Evolutionary conservation across 2,888 invertebrate genomes (phyloP).

Genomic region (Adelognathus sp.): DNA sequence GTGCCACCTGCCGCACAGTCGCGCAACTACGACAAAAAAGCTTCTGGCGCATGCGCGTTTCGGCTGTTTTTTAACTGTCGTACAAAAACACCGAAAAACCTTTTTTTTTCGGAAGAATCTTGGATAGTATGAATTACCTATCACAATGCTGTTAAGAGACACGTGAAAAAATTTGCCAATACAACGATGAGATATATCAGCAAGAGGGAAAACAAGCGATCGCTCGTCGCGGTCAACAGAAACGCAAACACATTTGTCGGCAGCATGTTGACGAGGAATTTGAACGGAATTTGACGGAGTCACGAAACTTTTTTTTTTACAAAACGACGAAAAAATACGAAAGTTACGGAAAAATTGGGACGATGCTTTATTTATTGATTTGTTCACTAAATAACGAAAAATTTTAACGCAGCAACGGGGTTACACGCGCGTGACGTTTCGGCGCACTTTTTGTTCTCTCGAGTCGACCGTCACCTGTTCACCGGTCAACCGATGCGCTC

Average conservation of each 20-base stretch:
- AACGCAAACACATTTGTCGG: conserved; percentile 21
- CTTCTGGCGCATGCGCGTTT: conserved; percentile 39
- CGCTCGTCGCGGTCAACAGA: conserved; percentile 7
- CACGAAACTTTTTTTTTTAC: neutral
- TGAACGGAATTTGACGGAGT: neutral
- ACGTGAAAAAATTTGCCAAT: conserved; percentile 1
- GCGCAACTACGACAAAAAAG: conserved; percentile 13
- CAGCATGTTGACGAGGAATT: conserved; percentile 5
- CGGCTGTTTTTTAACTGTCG: neutral
- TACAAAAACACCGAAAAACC: neutral
- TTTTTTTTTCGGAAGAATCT: neutral
- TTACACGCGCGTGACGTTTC: conserved; percentile 21
- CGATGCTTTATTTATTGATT: neutral
- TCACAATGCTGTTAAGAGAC: neutral
- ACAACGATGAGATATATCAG: neutral
- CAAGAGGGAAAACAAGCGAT: conserved; percentile 5
- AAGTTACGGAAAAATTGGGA: neutral
- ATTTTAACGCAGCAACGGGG: conserved; percentile 17
- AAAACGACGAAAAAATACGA: neutral
- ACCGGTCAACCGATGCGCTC: conserved; percentile 11
- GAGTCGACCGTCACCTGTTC: conserved; percentile 48
- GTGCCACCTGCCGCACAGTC: conserved; percentile 26
- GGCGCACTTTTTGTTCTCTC: conserved; percentile 18
- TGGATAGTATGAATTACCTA: neutral
- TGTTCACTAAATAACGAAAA: neutral